Conservation (phyloP, 2,797 vertebrate genomes). For the Lacerta bilineata region DNA sequence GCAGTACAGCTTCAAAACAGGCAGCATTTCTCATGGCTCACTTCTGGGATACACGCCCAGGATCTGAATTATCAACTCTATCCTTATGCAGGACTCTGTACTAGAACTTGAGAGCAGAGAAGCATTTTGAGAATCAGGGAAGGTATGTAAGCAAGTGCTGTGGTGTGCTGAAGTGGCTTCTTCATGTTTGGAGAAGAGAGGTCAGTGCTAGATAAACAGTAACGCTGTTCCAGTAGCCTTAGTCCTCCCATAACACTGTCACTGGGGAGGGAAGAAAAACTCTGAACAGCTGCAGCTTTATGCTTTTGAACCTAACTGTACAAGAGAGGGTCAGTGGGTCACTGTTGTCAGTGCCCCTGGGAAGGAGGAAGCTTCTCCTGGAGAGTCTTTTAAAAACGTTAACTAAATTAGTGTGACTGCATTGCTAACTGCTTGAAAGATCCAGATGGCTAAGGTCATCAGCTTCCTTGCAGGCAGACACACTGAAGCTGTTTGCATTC, state of each 20-base stretch:
- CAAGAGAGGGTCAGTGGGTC: conserved; percentile 65
- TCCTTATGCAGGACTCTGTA: background rate
- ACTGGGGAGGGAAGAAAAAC: conserved; percentile 68
- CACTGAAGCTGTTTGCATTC: conserved; percentile 59
- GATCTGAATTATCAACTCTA: background rate
- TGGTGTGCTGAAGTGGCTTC: conserved; percentile 52
- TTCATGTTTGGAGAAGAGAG: conserved; percentile 42
- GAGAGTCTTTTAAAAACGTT: conserved; percentile 65
- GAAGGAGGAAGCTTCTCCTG: conserved; percentile 66
- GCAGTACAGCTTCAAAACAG: background rate
- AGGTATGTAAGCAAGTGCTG: conserved; percentile 37
- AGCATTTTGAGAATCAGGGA: conserved; percentile 44
- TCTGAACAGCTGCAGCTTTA: conserved; percentile 69
- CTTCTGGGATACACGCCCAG: background rate
- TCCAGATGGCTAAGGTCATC: conserved; percentile 42
- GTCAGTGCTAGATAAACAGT: conserved; percentile 70
- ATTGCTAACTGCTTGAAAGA: conserved; percentile 70
- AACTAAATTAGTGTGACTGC: conserved; percentile 71
- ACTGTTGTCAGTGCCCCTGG: conserved; percentile 64
- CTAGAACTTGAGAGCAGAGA: background rate
- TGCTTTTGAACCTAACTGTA: conserved; percentile 69
- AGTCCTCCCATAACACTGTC: conserved; percentile 46
- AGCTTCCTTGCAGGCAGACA: conserved; percentile 50
- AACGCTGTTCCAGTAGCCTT: conserved; percentile 40
- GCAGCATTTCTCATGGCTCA: background rate